These are phyloP conservation scores for Pocillopora verrucosa DNA, from an alignment of 64 coral and sea anemone species.

Conservation along the genomic window DNA sequence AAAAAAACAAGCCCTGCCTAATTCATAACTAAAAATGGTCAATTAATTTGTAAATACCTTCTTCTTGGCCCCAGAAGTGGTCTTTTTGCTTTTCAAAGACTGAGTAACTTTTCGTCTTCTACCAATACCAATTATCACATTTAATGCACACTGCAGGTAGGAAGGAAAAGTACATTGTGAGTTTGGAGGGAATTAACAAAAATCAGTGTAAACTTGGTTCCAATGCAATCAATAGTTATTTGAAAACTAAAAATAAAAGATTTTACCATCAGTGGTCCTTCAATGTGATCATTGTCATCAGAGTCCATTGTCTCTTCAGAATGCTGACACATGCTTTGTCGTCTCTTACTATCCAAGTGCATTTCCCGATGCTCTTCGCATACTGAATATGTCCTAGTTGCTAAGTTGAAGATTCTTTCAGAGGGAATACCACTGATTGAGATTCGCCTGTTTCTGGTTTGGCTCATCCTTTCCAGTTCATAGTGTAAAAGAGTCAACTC, in stretches of 20 bases:
- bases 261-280: slow-evolving; percentile 27
- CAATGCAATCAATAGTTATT: not conserved
- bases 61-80: slow-evolving; percentile 47
- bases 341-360: slow-evolving; percentile 45
- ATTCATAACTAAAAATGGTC: not conserved
- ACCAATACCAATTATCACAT: slow-evolving; percentile 68
- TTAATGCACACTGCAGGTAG: slow-evolving; percentile 63
- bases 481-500: slow-evolving; percentile 71
- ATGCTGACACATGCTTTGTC: slow-evolving; percentile 13
- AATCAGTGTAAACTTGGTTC: not conserved
- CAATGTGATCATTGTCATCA: slow-evolving; percentile 9
- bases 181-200: not conserved
- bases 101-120: slow-evolving; percentile 63
- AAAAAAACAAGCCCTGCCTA: not conserved
- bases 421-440: slow-evolving; percentile 77
- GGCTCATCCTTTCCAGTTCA: slow-evolving; percentile 50
- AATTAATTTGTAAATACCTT: slow-evolving; percentile 58
- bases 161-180: not conserved
- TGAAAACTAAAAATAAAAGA: not conserved
- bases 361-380: slow-evolving; percentile 75
- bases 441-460: slow-evolving; percentile 23
- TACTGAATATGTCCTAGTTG: slow-evolving; percentile 57
- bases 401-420: slow-evolving; percentile 76
- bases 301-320: not conserved
- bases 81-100: slow-evolving; percentile 51